A percentile compares a stretch with the other conserved stretches of the same genome.
Evolutionary conservation across 2,888 invertebrate genomes (phyloP).

Genomic region (Plagiodera versicolora): DNA sequence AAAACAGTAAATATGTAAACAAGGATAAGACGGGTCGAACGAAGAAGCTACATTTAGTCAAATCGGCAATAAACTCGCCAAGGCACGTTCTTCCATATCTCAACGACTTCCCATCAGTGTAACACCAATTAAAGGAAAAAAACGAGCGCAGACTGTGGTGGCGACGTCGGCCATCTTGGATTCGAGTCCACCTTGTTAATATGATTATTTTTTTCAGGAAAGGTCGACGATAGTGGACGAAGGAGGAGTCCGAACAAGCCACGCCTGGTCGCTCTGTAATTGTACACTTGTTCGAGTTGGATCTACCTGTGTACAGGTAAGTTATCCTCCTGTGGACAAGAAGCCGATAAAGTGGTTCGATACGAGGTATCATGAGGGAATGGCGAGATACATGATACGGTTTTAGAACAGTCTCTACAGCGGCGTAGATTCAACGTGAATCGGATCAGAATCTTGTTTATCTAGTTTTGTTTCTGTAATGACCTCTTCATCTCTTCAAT

Average conservation of each 20-base stretch:
- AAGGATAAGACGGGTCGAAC: constrained; percentile 16
- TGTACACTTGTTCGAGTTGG: constrained; percentile 48
- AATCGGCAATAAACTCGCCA: constrained; percentile 51
- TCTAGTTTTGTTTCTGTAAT: too few species aligned
- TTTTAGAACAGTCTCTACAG: too few species aligned
- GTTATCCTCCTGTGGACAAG: neutral
- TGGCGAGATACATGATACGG: neutral
- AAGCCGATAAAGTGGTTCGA: neutral
- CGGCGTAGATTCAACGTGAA: too few species aligned
- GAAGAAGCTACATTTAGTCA: constrained; percentile 40
- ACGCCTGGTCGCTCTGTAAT: constrained; percentile 49
- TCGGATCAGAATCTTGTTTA: too few species aligned
- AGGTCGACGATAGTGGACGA: constrained; percentile 48
- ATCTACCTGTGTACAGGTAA: constrained; percentile 41
- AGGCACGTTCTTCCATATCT: constrained; percentile 50
- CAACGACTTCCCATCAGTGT: constrained; percentile 52
- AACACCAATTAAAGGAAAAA: constrained; percentile 50
- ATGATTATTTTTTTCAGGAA: constrained; percentile 52
- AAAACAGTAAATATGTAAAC: neutral
- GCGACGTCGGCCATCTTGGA: constrained; percentile 54
- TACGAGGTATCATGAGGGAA: neutral
- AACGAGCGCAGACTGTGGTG: constrained; percentile 48
- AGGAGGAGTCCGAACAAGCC: constrained; percentile 47
- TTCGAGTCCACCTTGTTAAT: constrained; percentile 52
- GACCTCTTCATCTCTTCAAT: too few species aligned